Evolutionary conservation across 2,797 vertebrate genomes (phyloP).

Genomic region (Heteromormyrus szaboi): DNA sequence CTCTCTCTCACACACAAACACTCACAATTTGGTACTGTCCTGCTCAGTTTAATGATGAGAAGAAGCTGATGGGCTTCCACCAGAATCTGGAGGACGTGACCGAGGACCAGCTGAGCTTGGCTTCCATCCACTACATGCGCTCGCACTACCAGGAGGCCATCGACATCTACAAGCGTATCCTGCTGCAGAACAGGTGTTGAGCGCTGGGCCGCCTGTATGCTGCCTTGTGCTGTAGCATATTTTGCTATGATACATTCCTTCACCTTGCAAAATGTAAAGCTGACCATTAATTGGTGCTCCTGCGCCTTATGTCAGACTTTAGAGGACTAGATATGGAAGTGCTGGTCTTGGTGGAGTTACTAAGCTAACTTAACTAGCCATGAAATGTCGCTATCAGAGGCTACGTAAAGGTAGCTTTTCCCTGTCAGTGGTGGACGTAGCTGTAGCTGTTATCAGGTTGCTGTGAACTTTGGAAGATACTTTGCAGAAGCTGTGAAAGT

Average conservation of each 20-base stretch:
- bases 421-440: neutral
- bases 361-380: neutral
- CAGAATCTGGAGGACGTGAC: constrained; percentile 93
- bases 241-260: neutral
- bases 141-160: constrained; percentile 97
- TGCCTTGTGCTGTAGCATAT: neutral
- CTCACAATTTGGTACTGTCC: neutral
- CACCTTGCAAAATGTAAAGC: neutral
- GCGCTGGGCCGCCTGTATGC: neutral
- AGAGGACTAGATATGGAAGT: neutral
- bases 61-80: constrained; percentile 92
- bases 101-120: constrained; percentile 94
- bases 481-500: neutral
- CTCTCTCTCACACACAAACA: neutral
- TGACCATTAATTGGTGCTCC: neutral
- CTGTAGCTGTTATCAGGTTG: neutral
- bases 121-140: constrained; percentile 97
- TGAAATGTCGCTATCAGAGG: neutral
- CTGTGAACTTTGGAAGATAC: neutral
- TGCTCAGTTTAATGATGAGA: constrained; percentile 86
- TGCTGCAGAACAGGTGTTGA: constrained; percentile 81
- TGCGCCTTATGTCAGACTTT: neutral
- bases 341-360: neutral
- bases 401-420: neutral
- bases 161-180: constrained; percentile 93